phyloP scores from a whole-genome alignment of 1,140 invertebrate genomes.

The Drosophila tani region DNA sequence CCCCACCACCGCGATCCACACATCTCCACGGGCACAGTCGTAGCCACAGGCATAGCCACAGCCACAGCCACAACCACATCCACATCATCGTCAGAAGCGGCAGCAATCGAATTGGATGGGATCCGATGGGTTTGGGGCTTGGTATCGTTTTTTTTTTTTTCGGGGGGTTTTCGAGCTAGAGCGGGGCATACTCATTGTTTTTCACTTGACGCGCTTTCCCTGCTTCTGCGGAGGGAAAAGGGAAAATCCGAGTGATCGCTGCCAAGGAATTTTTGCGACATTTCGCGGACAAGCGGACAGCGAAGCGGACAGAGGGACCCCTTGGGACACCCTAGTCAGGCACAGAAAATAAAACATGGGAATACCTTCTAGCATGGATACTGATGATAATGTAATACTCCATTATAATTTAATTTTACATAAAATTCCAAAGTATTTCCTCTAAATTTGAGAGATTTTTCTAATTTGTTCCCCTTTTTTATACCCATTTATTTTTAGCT shows the following conservation, averaged over 20 bases:
- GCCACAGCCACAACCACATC: neutral
- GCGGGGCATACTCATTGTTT: constrained; percentile 41
- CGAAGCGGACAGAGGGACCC: constrained; percentile 3
- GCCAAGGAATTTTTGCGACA: constrained; percentile 52
- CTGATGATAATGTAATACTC: too few species aligned
- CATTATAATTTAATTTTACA: too few species aligned
- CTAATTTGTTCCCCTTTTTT: too few species aligned
- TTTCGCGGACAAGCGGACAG: constrained; percentile 2
- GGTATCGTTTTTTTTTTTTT: neutral
- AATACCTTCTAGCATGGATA: too few species aligned
- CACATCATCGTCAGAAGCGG: constrained; percentile 14
- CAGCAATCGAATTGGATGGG: constrained; percentile 13
- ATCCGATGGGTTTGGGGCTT: constrained; percentile 14
- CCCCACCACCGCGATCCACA: constrained; percentile 18
- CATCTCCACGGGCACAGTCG: neutral
- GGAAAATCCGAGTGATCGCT: constrained; percentile 3
- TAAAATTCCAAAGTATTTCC: too few species aligned
- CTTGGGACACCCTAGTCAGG: constrained; percentile 15
- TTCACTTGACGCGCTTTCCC: constrained; percentile 38
- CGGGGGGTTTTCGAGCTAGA: constrained; percentile 16
- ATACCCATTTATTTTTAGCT: too few species aligned
- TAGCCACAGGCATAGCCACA: neutral
- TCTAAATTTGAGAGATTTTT: too few species aligned
- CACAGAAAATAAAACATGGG: neutral
- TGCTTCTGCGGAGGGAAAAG: neutral